Conservation (phyloP, 2,888 invertebrate genomes). For the Tetrapedia diversipes region DNA sequence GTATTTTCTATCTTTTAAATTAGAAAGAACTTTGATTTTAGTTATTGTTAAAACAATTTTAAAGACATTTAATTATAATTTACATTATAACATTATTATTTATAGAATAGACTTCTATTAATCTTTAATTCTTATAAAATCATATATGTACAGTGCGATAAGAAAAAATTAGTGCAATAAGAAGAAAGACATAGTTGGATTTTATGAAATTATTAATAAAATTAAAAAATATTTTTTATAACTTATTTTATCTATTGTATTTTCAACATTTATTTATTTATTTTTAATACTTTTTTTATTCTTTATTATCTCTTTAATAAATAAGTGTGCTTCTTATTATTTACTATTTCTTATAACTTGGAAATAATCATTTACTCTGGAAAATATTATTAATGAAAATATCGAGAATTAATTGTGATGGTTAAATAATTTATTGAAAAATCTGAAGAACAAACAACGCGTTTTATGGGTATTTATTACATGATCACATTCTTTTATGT, state of each 20-base stretch:
- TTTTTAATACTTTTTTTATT: neutral
- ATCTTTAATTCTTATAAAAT: neutral
- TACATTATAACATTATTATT: neutral
- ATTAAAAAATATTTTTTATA: neutral
- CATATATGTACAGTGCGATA: neutral
- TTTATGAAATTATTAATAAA: too few relatives aligned
- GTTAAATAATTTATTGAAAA: neutral
- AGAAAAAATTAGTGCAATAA: too few relatives aligned
- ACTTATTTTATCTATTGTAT: neutral
- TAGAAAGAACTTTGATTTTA: neutral
- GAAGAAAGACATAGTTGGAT: too few relatives aligned
- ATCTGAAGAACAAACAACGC: neutral
- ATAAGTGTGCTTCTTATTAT: neutral
- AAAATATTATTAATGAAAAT: neutral
- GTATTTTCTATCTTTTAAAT: neutral
- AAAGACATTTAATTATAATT: neutral
- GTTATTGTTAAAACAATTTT: too few relatives aligned
- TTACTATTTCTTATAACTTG: neutral
- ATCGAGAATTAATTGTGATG: neutral
- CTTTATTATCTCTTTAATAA: neutral
- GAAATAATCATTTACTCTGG: neutral
- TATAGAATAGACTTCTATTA: neutral
- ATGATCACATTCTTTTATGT: slow-evolving; percentile 1
- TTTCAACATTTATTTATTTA: neutral
- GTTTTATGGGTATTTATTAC: neutral